A percentile compares a stretch with the other conserved stretches of the same genome.
These are phyloP conservation scores for Ypsolopha scabrella DNA, from an alignment of 2,888 invertebrate genomes.

Conservation along the genomic window DNA sequence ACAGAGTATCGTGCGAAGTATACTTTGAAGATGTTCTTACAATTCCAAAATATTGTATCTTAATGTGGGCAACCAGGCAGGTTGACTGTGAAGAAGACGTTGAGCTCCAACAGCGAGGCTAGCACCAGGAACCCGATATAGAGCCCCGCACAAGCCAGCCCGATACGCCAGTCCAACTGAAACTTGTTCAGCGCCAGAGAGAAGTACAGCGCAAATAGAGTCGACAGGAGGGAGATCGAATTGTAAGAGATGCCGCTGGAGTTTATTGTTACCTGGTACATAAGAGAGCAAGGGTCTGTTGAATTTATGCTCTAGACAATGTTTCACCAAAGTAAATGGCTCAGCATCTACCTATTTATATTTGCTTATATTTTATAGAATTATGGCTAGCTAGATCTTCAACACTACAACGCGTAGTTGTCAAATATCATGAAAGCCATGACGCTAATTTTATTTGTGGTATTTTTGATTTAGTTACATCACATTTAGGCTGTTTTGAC, in stretches of 20 bases:
- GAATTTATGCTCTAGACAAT: not conserved
- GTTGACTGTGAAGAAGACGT: conserved; percentile 81
- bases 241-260: conserved; percentile 83
- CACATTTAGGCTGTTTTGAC: no score
- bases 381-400: no score
- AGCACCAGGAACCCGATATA: conserved; percentile 76
- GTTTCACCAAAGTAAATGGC: no score
- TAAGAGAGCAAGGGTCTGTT: conserved; percentile 2
- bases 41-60: not conserved
- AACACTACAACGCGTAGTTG: no score
- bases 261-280: conserved; percentile 74
- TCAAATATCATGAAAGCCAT: no score
- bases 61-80: conserved; percentile 75
- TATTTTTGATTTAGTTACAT: no score
- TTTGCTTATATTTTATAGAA: no score
- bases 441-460: no score
- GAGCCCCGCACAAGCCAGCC: conserved; percentile 73
- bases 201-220: conserved; percentile 76
- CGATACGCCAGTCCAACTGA: conserved; percentile 78
- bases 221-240: conserved; percentile 79
- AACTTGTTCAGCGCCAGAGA: conserved; percentile 77
- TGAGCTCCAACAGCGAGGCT: conserved; percentile 81
- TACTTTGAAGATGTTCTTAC: no score
- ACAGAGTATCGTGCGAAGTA: no score
- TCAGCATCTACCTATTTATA: no score